Percentiles rank a stretch among this genome's conserved stretches.
phyloP scores from a whole-genome alignment of 2,888 invertebrate genomes.

The Tipula lateralis region DNA sequence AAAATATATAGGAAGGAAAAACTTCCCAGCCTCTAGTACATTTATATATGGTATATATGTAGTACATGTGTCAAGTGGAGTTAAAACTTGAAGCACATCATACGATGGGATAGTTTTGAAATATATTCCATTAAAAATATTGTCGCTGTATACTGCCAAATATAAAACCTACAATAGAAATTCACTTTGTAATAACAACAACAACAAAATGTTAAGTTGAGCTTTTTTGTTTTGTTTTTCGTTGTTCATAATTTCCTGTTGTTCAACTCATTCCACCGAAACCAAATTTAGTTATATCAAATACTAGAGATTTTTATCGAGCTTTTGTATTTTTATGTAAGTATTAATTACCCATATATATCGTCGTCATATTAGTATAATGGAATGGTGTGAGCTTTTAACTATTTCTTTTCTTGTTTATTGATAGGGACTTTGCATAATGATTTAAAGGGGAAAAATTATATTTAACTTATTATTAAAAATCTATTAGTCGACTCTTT shows the following conservation, averaged over 20 bases:
- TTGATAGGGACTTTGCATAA: background rate
- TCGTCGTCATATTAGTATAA: background rate
- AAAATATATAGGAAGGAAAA: background rate
- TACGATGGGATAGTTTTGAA: conserved; percentile 1
- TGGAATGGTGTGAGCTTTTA: background rate
- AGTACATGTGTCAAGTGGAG: background rate
- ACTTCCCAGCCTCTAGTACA: background rate
- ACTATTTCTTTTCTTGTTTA: background rate
- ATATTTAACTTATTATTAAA: background rate
- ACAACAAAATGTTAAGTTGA: background rate
- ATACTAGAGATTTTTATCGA: background rate
- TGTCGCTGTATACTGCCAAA: background rate
- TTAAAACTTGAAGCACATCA: background rate
- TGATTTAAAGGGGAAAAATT: background rate
- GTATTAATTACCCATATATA: background rate
- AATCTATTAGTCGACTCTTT: background rate
- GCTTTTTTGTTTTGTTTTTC: background rate
- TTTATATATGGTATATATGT: background rate
- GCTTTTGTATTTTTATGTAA: background rate
- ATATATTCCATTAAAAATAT: background rate
- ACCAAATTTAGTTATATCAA: background rate
- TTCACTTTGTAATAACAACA: background rate
- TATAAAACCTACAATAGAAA: background rate
- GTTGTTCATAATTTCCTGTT: background rate
- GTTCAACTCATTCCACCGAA: background rate